Evolutionary conservation across 2,113 vertebrate species (phyloP), one percentile per base, ranked within the genome.

Genomic region (Loxodonta africana): DNA sequence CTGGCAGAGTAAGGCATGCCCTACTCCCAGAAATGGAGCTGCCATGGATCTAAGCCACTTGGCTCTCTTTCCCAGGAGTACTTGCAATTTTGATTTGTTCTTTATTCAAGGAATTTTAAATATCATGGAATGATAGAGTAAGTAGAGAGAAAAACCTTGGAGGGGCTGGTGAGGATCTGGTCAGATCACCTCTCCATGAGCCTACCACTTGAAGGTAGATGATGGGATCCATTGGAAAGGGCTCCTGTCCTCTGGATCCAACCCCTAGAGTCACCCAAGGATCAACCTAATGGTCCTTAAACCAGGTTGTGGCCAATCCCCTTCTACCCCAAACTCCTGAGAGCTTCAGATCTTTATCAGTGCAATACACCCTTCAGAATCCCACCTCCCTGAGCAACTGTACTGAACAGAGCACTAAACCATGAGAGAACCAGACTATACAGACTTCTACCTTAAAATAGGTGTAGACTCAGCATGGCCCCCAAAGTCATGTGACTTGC

Each of bases 71-170:
- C 18, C 48, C n/a, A 65, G n/a, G 28, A 82, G 26, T 67, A 57
- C 78, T 83, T 93, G 11, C 25, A 73, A 76, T 51, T 88, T 48
- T 91, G 62, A 69, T 15, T 60, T 93, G 12, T 25, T 78, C 76
- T 96, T 93, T 81, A 69, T 23, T 88, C 48, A 76, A 33, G 48
- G 48, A 76, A 60, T 76, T 96, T 65, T 93, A 93, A 88, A 23
- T 77, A 51, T 15, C n/a, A 21, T 46, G 41, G 74, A 74, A 74
- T 69, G 94, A 81, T n/a, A 63, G 17, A 15, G 30, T 30, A 96
- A 26, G 5, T 30, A 5, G 46, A 85, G 28, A 46, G 37, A 44
- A 57, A 85, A 89, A n/a, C 74, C 76, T 53, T 87, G 53, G 85
- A 44, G 62, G 26, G 28, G 37, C 41, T 73, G 41, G 44, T 48